These are phyloP conservation scores for Trichonephila inaurata DNA, from an alignment of 1,140 invertebrate genomes.

Conservation along the genomic window DNA sequence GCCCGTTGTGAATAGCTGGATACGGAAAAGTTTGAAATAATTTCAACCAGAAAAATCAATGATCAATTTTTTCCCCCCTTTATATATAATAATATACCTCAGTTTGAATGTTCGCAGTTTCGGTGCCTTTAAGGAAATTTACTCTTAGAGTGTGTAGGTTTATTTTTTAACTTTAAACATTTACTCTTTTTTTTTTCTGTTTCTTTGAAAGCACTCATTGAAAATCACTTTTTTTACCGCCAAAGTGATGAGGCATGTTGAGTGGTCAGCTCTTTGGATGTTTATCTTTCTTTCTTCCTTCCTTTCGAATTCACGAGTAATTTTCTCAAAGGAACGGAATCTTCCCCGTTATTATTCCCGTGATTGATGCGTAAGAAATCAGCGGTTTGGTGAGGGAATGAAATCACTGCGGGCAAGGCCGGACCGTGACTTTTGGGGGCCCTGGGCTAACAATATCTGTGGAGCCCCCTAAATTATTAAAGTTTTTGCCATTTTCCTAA, in stretches of 20 bases:
- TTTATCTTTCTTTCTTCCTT: not conserved
- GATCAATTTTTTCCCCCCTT: not conserved
- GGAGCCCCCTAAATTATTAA: no score
- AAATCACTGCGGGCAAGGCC: not conserved
- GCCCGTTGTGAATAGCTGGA: no score
- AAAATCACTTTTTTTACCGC: not conserved
- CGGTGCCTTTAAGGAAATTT: not conserved
- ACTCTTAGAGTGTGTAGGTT: not conserved
- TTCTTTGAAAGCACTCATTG: not conserved
- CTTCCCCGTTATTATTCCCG: not conserved
- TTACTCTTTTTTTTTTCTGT: not conserved
- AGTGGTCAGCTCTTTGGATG: not conserved
- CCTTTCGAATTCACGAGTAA: not conserved
- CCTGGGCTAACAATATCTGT: no score
- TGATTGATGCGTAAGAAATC: slow-evolving; percentile 11
- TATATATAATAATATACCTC: no score
- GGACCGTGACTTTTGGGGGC: no score
- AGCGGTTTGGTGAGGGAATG: not conserved
- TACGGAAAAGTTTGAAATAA: no score
- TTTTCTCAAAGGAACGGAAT: not conserved
- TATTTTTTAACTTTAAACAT: slow-evolving; percentile 29
- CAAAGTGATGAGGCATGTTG: not conserved
- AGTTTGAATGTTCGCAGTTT: not conserved
- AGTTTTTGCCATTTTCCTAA: no score
- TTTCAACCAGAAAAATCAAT: not conserved